Evolutionary conservation across 2,113 vertebrate genomes (phyloP), one percentile per base, ranked within the genome.

Genomic region (Fukomys damarensis): DNA sequence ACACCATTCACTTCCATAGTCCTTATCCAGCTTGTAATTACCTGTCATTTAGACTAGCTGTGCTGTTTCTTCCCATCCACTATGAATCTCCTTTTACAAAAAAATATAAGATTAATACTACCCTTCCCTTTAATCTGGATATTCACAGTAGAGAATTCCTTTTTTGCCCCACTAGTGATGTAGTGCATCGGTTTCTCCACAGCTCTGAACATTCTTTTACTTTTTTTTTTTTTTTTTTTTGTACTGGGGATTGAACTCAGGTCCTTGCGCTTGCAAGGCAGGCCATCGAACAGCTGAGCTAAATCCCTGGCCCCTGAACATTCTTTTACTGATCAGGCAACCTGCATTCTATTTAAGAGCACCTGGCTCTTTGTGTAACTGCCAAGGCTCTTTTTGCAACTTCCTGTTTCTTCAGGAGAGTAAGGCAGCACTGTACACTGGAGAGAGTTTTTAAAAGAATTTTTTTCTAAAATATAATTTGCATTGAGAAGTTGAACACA

Each of bases 351-450:
- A 46, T 43, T 97, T 22, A 94, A 92, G 92, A 91, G 93, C 94
- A 98, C 96, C 96, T 98, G 94, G 93, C 68, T 79, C 90, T 98
- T 98, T 97, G 91, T 86, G 97, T 96, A 97, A 97, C 92, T 97
- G 76, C 95, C 92, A 98, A 96, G 91, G 43, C 92, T 49, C n/a
- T n/a, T n/a, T 96, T 94, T 59, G 94, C 82, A 94, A 96, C 94
- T 96, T 98, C 96, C 96, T 97, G 74, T 97, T 97, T 81, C 92
- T 94, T 97, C 88, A 95, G 93, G 95, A 96, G 93, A 61, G 85
- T 84, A 94, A 93, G 94, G 80, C 8, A 91, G 94, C 30, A 61
- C 96, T 97, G 92, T 79, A 95, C 91, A 94, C 91, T 82, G 96
- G 84, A 97, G 84, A 97, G 65, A 97, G 96, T 35, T 93, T 54